These are phyloP conservation scores for Eristalis intricaria DNA, from an alignment of 2,888 invertebrate species.

Conservation along the genomic window DNA sequence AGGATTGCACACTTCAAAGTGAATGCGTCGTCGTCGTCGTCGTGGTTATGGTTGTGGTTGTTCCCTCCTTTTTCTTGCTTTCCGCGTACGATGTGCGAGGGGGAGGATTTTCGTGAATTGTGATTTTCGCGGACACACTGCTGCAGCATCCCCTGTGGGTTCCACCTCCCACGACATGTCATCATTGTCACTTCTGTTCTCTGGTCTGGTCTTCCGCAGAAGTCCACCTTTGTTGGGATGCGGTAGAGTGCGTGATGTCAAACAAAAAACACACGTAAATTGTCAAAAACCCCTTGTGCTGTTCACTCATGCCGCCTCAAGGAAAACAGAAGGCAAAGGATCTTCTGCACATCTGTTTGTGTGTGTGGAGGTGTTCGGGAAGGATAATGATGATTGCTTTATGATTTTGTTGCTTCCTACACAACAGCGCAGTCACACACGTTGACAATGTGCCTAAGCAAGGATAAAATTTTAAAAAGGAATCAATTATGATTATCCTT, in stretches of 20 bases:
- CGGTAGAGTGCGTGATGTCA: constrained; percentile 47
- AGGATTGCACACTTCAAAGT: constrained; percentile 64
- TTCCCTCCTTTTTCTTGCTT: neutral
- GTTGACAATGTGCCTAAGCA: constrained; percentile 71
- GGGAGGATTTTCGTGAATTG: constrained; percentile 13
- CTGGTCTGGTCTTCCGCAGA: constrained; percentile 28
- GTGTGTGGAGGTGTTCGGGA: constrained; percentile 43
- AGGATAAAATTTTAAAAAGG: constrained; percentile 69
- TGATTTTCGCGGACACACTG: constrained; percentile 57
- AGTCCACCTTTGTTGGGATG: constrained; percentile 31
- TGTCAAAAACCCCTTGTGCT: constrained; percentile 33
- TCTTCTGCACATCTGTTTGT: constrained; percentile 11
- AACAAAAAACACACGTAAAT: constrained; percentile 60
- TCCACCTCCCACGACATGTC: neutral
- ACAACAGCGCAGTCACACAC: constrained; percentile 45
- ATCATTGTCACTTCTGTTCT: constrained; percentile 38
- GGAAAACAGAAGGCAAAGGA: constrained; percentile 27
- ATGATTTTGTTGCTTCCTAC: constrained; percentile 64
- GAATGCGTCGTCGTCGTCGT: constrained; percentile 30
- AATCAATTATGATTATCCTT: constrained; percentile 73
- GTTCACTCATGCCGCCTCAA: constrained; percentile 51
- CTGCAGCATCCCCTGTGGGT: constrained; percentile 33
- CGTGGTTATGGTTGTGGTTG: neutral
- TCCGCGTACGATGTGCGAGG: neutral
- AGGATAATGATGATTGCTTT: constrained; percentile 71